phyloP scores from a whole-genome alignment of 1,140 invertebrate species.

The Adelges cooleyi region DNA sequence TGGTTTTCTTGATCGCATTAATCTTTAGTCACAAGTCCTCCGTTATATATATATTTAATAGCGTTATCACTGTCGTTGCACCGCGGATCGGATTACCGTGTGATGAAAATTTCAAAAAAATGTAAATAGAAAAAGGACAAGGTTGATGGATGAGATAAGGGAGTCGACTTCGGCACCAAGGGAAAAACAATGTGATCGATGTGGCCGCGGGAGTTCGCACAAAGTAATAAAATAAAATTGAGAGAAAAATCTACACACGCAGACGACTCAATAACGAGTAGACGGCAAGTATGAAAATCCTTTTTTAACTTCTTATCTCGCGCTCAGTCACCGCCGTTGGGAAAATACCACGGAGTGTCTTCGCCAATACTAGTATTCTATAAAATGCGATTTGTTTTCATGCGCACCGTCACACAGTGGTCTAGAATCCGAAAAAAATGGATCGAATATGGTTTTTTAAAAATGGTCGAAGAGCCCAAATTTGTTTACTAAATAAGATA shows the following conservation, averaged over 20 bases:
- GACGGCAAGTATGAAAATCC: background rate
- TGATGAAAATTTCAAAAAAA: background rate
- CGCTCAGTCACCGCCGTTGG: background rate
- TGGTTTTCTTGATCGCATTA: too few species aligned
- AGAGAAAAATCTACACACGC: background rate
- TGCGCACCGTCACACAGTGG: too few species aligned
- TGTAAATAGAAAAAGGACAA: background rate
- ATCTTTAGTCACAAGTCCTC: too few species aligned
- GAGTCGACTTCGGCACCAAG: background rate
- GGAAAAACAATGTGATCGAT: conserved; percentile 1
- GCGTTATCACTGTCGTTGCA: background rate
- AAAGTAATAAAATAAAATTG: background rate
- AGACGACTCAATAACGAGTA: background rate
- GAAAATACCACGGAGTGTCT: too few species aligned
- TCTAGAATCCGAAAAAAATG: too few species aligned
- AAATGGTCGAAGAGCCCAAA: too few species aligned
- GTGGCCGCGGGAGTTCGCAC: background rate
- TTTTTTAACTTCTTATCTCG: conserved; percentile 13
- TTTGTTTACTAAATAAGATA: too few species aligned
- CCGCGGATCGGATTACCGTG: background rate
- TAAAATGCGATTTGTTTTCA: too few species aligned
- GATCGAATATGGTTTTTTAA: too few species aligned
- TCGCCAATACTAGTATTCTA: too few species aligned
- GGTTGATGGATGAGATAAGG: background rate
- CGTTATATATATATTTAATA: too few species aligned